Base-by-base conservation (phyloP, 2,113 vertebrate species). In the Pipa parva region DNA sequence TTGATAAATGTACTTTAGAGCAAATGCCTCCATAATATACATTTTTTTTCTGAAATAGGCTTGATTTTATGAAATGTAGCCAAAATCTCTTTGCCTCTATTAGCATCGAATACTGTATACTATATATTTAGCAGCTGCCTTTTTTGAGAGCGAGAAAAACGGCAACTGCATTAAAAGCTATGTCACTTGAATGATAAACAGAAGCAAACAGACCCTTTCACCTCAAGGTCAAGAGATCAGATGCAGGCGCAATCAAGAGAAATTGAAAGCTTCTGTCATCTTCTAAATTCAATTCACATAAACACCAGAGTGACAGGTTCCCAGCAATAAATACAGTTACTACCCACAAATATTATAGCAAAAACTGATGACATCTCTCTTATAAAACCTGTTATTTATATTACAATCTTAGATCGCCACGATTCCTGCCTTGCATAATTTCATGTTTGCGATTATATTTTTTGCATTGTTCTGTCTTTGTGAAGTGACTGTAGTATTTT, bases 241-340 rank as follows among this genome's bases (percentile, higher is more conserved):
- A 28, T 31, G 18, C 25, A 29, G 37, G 11, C 51, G 24, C 63
- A 65, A 65, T 46, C 31, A 64, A 20, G 63, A 46, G 63, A 56
- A 46, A 65, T 29, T 65, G 63, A 57, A 65, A 65, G 52, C 37
- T 56, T 65, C 63, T 65, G 65, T 60, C 56, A 51, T 59, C 55
- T 25, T 59, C 66, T 52, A 50, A 69, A 60, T 60, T 37, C 63
- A 67, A 56, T 67, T 67, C 63, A 46, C 63, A 67, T 46, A 46
- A 57, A 31, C 54, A 48, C 13, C 7, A 18, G 9, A 27, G 52
- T 57, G 36, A 57, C 39, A 29, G 52, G 20, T 33, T 58, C 39
- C 37, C 63, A 13, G 63, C 49, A 54, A 17, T 20, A 9, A 45
- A 24, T 22, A 17, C 50, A n/a, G 8, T 11, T 18, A 18, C 36